A percentile compares a stretch with the other conserved stretches of the same genome.
These are phyloP conservation scores for Paramuricea clavata DNA, from an alignment of 92 coral and sea anemone species.

Conservation along the genomic window DNA sequence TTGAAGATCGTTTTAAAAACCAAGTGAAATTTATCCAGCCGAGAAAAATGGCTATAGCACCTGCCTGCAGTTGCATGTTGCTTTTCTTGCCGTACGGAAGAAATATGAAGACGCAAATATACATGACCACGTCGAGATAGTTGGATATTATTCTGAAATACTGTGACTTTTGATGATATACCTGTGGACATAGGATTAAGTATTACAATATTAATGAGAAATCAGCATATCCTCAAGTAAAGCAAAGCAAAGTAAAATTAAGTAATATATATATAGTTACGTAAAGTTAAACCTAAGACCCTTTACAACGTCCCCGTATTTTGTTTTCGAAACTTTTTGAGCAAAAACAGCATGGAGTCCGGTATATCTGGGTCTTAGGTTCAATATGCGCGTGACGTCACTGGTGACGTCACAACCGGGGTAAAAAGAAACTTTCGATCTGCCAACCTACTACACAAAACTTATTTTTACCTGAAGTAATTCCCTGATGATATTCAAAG, in stretches of 20 bases:
- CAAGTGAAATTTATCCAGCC: slow-evolving; percentile 34
- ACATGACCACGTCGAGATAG: slow-evolving; percentile 15
- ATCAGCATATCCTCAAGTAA: no score
- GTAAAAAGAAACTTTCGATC: not conserved
- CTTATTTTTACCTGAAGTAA: slow-evolving; percentile 28
- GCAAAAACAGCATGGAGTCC: no score
- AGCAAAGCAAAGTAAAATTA: no score
- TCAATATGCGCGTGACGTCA: not conserved
- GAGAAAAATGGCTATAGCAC: slow-evolving; percentile 34
- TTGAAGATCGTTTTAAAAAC: slow-evolving; percentile 32
- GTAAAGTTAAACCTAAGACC: no score
- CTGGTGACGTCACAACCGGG: not conserved
- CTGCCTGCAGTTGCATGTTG: slow-evolving; percentile 15
- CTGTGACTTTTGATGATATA: not conserved
- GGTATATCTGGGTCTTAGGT: no score
- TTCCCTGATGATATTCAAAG: slow-evolving; percentile 16
- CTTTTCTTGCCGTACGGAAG: slow-evolving; percentile 10
- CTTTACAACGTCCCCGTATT: no score
- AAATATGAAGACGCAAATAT: slow-evolving; percentile 25
- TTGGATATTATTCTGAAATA: slow-evolving; percentile 6
- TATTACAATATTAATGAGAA: not conserved
- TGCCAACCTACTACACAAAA: no score
- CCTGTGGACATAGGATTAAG: not conserved
- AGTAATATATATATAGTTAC: no score
- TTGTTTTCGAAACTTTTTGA: no score